Conservation (phyloP, 2,797 vertebrate species). For the Oreortyx pictus region DNA sequence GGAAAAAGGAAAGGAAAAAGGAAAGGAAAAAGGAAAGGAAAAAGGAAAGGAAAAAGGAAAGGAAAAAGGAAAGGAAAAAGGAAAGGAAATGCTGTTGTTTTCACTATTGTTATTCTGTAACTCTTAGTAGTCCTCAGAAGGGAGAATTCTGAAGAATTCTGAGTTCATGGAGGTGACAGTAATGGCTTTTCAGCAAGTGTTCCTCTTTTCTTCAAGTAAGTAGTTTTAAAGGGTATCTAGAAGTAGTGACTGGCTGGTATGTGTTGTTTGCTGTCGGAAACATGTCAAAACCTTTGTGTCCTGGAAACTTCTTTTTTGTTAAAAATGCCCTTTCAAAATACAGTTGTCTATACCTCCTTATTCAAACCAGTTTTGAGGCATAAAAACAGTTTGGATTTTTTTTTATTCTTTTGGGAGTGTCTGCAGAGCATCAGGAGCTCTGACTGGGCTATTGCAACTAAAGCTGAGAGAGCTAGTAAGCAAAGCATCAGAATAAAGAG, state of each 20-base stretch:
- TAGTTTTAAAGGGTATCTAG: background rate
- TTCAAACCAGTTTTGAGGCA: background rate
- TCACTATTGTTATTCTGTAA: background rate
- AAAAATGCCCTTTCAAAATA: background rate
- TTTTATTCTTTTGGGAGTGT: background rate
- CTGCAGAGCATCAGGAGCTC: background rate
- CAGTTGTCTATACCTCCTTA: background rate
- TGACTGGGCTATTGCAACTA: background rate
- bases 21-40: too few relatives aligned
- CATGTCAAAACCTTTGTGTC: background rate
- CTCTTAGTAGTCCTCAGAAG: background rate
- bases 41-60: too few relatives aligned
- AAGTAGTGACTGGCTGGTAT: background rate
- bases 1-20: too few relatives aligned
- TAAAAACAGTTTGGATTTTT: background rate
- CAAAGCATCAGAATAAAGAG: background rate
- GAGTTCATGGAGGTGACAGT: background rate
- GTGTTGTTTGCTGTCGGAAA: background rate
- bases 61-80: too few relatives aligned
- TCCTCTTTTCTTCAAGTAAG: background rate
- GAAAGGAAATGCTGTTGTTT: background rate
- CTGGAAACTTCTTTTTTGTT: background rate
- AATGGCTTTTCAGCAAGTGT: background rate
- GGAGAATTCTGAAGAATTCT: background rate
- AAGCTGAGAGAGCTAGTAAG: background rate